phyloP scores from a whole-genome alignment of 1,140 invertebrate genomes.

The Nixonia krombeini region DNA sequence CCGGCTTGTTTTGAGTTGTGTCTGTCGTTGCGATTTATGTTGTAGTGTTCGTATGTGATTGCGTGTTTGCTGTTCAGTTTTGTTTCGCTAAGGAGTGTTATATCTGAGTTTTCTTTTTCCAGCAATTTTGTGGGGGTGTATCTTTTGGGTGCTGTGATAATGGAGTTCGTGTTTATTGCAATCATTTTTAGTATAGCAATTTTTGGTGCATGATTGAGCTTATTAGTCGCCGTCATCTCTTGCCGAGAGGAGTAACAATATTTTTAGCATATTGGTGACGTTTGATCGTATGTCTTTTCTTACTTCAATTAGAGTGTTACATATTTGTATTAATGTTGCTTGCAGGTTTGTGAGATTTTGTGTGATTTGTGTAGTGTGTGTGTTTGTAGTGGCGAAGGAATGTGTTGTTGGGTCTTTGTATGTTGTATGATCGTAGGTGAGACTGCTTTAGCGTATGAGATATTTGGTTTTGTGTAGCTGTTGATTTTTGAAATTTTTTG shows the following conservation, averaged over 20 bases:
- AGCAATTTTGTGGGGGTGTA: not conserved
- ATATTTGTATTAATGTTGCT: not conserved
- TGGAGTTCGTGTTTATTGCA: constrained; percentile 31
- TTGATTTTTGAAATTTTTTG: constrained; percentile 4
- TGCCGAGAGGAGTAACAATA: too few relatives aligned
- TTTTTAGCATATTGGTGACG: not conserved
- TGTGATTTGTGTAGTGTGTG: too few relatives aligned
- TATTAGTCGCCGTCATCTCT: not conserved
- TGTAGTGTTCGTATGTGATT: constrained; percentile 25
- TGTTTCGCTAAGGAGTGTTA: constrained; percentile 28
- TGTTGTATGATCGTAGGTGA: not conserved
- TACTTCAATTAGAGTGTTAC: not conserved
- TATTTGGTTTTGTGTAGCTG: constrained; percentile 1
- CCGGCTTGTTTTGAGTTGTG: constrained; percentile 27
- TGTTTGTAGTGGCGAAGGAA: too few relatives aligned
- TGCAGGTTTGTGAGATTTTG: too few relatives aligned
- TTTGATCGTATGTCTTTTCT: not conserved
- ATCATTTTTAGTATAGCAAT: constrained; percentile 33
- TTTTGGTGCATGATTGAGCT: not conserved
- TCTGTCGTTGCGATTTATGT: constrained; percentile 29
- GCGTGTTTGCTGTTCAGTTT: constrained; percentile 32
- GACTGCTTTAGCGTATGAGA: not conserved
- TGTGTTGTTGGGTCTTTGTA: not conserved
- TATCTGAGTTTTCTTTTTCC: constrained; percentile 22
- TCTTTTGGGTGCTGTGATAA: constrained; percentile 29